These are phyloP conservation scores for Diogma glabrata DNA, from an alignment of 2,888 invertebrate genomes.

Conservation along the genomic window DNA sequence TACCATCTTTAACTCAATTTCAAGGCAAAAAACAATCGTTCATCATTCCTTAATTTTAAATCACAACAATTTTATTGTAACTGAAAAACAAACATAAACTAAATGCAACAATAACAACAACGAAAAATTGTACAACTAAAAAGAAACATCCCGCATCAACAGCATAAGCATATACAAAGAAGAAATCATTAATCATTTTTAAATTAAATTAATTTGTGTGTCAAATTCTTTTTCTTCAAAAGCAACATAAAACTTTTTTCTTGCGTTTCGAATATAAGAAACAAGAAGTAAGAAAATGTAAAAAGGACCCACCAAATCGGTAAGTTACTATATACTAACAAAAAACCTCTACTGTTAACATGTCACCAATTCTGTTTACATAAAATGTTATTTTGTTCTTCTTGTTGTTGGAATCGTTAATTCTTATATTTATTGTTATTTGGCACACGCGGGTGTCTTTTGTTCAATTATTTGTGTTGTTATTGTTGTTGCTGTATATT, in stretches of 20 bases:
- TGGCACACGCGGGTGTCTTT: constrained; percentile 8
- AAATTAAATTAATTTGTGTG: constrained; percentile 5
- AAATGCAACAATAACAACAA: too few species aligned
- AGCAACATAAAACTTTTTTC: not conserved
- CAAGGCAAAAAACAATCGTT: too few species aligned
- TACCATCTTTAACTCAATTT: too few species aligned
- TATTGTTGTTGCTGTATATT: too few species aligned
- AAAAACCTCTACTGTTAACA: too few species aligned
- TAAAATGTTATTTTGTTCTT: not conserved
- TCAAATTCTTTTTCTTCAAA: constrained; percentile 7
- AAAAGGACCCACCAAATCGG: too few species aligned
- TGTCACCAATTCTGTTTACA: constrained; percentile 8
- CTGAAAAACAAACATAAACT: not conserved
- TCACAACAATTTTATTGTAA: constrained; percentile 8
- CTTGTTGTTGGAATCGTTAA: not conserved
- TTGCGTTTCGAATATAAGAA: too few species aligned
- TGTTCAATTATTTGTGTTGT: constrained; percentile 6
- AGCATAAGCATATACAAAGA: not conserved
- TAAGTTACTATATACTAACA: too few species aligned
- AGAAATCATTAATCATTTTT: constrained; percentile 6
- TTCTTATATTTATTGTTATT: too few species aligned
- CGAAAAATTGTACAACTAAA: too few species aligned
- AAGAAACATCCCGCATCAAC: constrained; percentile 6
- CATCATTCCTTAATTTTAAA: constrained; percentile 8
- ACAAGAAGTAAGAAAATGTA: too few species aligned